A percentile compares a stretch with the other conserved stretches of the same genome.
These are phyloP conservation scores for Perca fluviatilis DNA, from an alignment of 2,113 vertebrate genomes.

Conservation along the genomic window DNA sequence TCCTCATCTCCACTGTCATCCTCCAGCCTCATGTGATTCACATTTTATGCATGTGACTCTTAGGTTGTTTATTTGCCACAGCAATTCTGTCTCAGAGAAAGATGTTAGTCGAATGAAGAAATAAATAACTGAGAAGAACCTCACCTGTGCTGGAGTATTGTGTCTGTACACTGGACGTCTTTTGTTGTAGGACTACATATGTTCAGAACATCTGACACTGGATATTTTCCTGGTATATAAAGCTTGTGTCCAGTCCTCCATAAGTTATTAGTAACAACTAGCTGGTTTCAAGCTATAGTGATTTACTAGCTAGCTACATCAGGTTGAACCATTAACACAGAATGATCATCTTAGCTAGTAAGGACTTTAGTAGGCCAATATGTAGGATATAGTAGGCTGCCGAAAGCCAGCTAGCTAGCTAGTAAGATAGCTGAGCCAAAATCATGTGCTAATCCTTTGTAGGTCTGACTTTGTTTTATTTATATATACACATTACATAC, in stretches of 20 bases:
- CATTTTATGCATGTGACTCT: slow-evolving; percentile 83
- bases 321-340: not conserved
- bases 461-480: not conserved
- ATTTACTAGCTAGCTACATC: not conserved
- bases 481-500: not conserved
- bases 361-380: not conserved
- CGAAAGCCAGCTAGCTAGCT: too few species aligned
- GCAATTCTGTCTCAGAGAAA: slow-evolving; percentile 76
- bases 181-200: not conserved
- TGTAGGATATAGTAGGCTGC: too few species aligned
- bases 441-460: not conserved
- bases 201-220: not conserved
- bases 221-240: not conserved
- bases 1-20: slow-evolving; percentile 61
- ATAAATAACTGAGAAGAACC: slow-evolving; percentile 77
- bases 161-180: slow-evolving; percentile 23
- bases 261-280: not conserved
- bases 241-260: not conserved
- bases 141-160: slow-evolving; percentile 23
- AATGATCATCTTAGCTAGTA: not conserved
- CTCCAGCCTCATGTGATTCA: slow-evolving; percentile 71
- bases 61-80: slow-evolving; percentile 79
- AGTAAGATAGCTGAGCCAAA: too few species aligned
- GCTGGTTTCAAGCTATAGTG: not conserved
- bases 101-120: slow-evolving; percentile 80